Percentiles rank a stretch among this genome's conserved stretches.
These are phyloP conservation scores for Eumeta japonica DNA, from an alignment of 1,140 invertebrate species.

Conservation along the genomic window DNA sequence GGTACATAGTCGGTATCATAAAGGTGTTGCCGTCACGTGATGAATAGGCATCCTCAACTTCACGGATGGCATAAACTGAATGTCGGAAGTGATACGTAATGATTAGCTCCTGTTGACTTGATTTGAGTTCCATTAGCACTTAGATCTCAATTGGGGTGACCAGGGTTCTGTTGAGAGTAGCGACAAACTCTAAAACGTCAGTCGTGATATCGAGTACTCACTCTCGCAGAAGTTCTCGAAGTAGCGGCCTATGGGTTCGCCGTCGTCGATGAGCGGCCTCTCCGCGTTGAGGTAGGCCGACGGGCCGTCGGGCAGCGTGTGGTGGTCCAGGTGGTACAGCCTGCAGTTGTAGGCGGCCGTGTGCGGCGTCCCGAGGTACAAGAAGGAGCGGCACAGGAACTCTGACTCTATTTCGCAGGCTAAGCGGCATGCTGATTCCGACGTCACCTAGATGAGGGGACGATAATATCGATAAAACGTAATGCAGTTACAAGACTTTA, in stretches of 20 bases:
- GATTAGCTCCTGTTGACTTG: no score
- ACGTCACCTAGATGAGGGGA: slow-evolving; percentile 72
- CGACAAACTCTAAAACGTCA: no score
- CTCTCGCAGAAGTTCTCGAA: slow-evolving; percentile 87
- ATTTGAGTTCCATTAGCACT: no score
- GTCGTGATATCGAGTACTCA: slow-evolving; percentile 27
- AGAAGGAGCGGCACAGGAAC: slow-evolving; percentile 87
- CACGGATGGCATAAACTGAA: no score
- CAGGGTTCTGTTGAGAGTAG: no score
- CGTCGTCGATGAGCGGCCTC: slow-evolving; percentile 85
- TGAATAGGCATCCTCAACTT: no score
- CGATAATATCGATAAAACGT: no score
- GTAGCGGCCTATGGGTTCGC: slow-evolving; percentile 84
- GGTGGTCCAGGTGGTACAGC: slow-evolving; percentile 89
- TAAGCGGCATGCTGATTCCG: slow-evolving; percentile 78
- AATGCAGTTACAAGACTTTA: no score
- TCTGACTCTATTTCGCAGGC: slow-evolving; percentile 92
- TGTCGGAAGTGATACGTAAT: no score
- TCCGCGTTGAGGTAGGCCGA: slow-evolving; percentile 87
- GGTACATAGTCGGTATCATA: no score
- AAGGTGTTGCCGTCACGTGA: no score
- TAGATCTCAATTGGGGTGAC: no score
- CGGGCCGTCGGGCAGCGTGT: slow-evolving; percentile 86
- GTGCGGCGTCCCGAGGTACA: slow-evolving; percentile 76
- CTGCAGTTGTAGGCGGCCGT: slow-evolving; percentile 84